A percentile compares a stretch with the other conserved stretches of the same genome.
phyloP scores from a whole-genome alignment of 2,797 vertebrate genomes.

The Leptatherina wallacei region DNA sequence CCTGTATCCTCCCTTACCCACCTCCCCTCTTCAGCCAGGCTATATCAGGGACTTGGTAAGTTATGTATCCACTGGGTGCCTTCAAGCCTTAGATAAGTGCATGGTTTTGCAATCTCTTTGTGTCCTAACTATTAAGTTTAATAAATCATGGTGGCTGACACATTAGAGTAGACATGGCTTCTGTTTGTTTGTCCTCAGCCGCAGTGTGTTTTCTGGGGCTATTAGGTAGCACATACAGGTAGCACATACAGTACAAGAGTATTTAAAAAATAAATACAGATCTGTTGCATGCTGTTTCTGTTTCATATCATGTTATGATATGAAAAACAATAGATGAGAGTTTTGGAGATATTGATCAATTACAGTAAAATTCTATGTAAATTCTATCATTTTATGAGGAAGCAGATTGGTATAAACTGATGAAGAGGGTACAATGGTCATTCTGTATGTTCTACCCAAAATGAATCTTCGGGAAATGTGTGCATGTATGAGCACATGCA shows the following conservation, averaged over 20 bases:
- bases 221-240: slow-evolving; percentile 6
- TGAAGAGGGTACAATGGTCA: not conserved
- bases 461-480: slow-evolving; percentile 8
- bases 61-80: slow-evolving; percentile 75
- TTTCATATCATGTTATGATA: slow-evolving; percentile 10
- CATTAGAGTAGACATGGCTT: slow-evolving; percentile 45
- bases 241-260: not conserved
- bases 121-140: slow-evolving; percentile 50
- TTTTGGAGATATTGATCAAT: slow-evolving; percentile 9
- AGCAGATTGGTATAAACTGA: not conserved
- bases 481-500: slow-evolving; percentile 18
- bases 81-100: slow-evolving; percentile 53
- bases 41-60: slow-evolving; percentile 99
- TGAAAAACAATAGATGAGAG: slow-evolving; percentile 10
- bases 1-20: slow-evolving; percentile 78
- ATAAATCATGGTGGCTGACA: slow-evolving; percentile 9
- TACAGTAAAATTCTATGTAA: not conserved
- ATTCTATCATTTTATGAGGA: not conserved
- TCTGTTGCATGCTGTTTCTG: slow-evolving; percentile 25
- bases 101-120: slow-evolving; percentile 42
- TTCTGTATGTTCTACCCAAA: not conserved
- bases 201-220: slow-evolving; percentile 13
- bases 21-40: slow-evolving; percentile 93
- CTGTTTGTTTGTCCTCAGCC: slow-evolving; percentile 17
- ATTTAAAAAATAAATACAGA: slow-evolving; percentile 18